These are phyloP conservation scores for Cryptomyrus ogoouensis DNA, from an alignment of 2,113 vertebrate species.

Conservation along the genomic window DNA sequence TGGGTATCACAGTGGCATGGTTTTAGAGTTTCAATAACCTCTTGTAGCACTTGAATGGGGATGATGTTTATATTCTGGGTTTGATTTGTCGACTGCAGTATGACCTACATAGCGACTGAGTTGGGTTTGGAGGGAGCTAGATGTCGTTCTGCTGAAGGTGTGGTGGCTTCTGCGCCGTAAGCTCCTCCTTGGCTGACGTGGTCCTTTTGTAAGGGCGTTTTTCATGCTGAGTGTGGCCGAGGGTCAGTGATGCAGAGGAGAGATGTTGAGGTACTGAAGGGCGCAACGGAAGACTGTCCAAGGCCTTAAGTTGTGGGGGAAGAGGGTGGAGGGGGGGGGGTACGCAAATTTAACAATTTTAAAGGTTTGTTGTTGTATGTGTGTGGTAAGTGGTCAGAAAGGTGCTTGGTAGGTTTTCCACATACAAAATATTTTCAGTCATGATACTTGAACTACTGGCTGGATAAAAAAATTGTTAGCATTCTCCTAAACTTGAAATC, in stretches of 20 bases:
- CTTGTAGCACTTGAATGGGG: neutral
- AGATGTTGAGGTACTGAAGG: neutral
- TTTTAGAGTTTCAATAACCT: neutral
- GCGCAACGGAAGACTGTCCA: too few species aligned
- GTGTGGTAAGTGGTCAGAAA: neutral
- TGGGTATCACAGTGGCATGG: neutral
- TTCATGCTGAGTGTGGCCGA: neutral
- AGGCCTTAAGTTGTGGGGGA: neutral
- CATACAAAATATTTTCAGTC: neutral
- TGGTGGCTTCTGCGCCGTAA: neutral
- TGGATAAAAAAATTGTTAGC: neutral
- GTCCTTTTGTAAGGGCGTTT: neutral
- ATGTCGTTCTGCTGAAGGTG: neutral
- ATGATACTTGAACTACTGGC: neutral
- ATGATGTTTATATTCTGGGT: neutral
- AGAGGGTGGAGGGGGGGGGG: neutral
- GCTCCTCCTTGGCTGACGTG: neutral
- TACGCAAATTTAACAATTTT: neutral
- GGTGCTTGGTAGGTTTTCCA: neutral
- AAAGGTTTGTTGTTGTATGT: neutral
- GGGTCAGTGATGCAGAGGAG: neutral
- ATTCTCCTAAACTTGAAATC: neutral
- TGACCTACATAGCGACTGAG: neutral
- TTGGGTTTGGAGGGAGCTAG: neutral
- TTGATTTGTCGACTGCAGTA: neutral